Base-by-base conservation (phyloP, 1,140 invertebrate species). In the Delia radicum region DNA sequence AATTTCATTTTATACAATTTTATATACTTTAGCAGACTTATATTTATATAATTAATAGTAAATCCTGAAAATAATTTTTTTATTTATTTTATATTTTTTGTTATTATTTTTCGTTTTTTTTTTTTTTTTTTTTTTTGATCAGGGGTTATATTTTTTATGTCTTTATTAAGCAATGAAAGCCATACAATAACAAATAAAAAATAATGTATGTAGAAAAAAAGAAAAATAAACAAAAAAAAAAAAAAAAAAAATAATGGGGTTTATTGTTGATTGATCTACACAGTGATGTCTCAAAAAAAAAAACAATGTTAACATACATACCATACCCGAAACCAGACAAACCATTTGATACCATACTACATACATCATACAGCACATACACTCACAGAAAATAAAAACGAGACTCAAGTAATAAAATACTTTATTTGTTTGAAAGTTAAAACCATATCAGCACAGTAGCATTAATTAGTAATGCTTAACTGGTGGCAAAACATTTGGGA, bases 181-280 rank as follows among this genome's bases (percentile, higher is more conserved):
- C 63, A 67, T 67, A 67, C 63, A 67, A 67, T 67, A 67, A 67
- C 48, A 55, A 55, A 55, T 55, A 55, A 55, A 48, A 48, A n/a
- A 48, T 18, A 48, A 48, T 18, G n/a, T 21, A 67, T 31, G 24
- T 31, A 7, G 15, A 29, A 67, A 31, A 18, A 31, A 24, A 21
- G 24, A 48, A 1, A 55, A 8, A 31, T 15, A 67, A 67, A 15
- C 29, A 67, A 5, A 28, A 28, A 31, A 67, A 29, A 3, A n/a
- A 67, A 31, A 63, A 29, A 67, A 15, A 29, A 31, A 67, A 29
- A 67, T 18, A 18, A 67, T 67, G 63, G 63, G 63, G 15, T 67
- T 67, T 67, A 67, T 31, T 67, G 63, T 67, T 67, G 63, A 67
- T 67, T 67, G 63, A 67, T 67, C 63, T 67, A 67, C n/a, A 67